Evolutionary conservation across 2,888 invertebrate species (phyloP), one percentile per base, ranked within the genome.

Genomic region (Eupithecia tripunctaria): DNA sequence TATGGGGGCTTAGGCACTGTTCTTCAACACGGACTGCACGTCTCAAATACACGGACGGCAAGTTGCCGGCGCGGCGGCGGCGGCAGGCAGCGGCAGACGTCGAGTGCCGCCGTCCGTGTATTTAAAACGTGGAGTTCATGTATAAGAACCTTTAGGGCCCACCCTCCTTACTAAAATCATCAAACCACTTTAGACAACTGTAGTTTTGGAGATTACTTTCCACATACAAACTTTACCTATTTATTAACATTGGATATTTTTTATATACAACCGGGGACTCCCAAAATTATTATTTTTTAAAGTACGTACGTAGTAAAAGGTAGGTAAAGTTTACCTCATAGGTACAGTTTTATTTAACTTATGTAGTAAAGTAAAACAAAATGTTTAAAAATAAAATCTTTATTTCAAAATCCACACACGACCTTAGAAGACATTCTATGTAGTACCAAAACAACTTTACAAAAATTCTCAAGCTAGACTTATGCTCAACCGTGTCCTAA

Each of bases 401-500:
- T 93, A 92, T 91, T 93, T 76, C 81, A 89, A 76, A 93, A 90
- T 89, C 90, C 93, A 93, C 93, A 92, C 93, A 86, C 85, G 85
- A 88, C 86, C 84, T 85, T 88, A 88, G 85, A 88, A 90, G 88
- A 91, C 88, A 91, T 88, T 86, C 84, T 84, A 82, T 84, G 86
- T 87, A 89, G 87, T 83, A 87, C 80, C 88, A 88, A 92, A 87
- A 88, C 89, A 86, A 82, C 82, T 82, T 82, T 82, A 85, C 80
- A 76, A 71, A 72, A 67, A 70, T 36, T 82, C 81, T 68, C 84
- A 83, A 78, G n/a, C 71, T 82, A 86, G 72, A 79, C 70, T 81
- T 88, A 83, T 86, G 90, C 91, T 90, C 90, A 88, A 89, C 85
- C 70, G 81, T 88, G 83, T 86, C 90, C 91, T 90, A 90, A 88